Evolutionary conservation across 1,140 invertebrate genomes (phyloP).

Genomic region (Drosophila kepulauana): DNA sequence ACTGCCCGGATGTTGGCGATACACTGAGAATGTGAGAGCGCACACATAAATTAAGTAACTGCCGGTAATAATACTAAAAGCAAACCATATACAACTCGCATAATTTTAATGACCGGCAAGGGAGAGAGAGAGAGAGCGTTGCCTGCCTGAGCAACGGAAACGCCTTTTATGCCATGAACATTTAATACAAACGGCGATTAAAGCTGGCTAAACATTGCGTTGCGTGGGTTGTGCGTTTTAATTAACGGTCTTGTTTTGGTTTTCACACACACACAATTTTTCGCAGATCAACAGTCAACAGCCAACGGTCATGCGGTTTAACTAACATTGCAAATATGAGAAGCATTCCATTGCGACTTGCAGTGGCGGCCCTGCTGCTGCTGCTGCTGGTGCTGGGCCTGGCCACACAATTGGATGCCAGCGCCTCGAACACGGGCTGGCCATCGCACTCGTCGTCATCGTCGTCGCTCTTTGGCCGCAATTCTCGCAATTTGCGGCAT

Average conservation of each 20-base stretch:
- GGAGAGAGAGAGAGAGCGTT: not conserved
- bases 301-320: conserved; percentile 44
- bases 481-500: conserved; percentile 92
- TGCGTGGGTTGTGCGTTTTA: conserved; percentile 43
- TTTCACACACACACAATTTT: conserved; percentile 6
- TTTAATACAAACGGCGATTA: conserved; percentile 36
- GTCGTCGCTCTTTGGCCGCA: conserved; percentile 90
- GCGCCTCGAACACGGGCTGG: conserved; percentile 85
- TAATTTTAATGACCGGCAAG: conserved; percentile 38
- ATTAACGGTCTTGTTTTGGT: conserved; percentile 52
- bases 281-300: conserved; percentile 12
- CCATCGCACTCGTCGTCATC: conserved; percentile 85
- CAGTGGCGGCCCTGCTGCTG: conserved; percentile 66
- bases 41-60: conserved; percentile 41
- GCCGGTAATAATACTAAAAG: conserved; percentile 45
- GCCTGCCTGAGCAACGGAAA: conserved; percentile 23
- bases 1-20: conserved; percentile 11
- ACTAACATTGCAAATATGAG: conserved; percentile 70
- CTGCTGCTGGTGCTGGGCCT: conserved; percentile 53
- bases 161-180: conserved; percentile 17
- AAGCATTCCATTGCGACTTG: conserved; percentile 66
- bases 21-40: conserved; percentile 1
- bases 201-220: conserved; percentile 19
- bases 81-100: conserved; percentile 13
- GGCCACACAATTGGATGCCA: conserved; percentile 46